A percentile compares a stretch with the other conserved stretches of the same genome.
phyloP scores from a whole-genome alignment of 2,113 vertebrate species.

The Macquaria australasica region DNA sequence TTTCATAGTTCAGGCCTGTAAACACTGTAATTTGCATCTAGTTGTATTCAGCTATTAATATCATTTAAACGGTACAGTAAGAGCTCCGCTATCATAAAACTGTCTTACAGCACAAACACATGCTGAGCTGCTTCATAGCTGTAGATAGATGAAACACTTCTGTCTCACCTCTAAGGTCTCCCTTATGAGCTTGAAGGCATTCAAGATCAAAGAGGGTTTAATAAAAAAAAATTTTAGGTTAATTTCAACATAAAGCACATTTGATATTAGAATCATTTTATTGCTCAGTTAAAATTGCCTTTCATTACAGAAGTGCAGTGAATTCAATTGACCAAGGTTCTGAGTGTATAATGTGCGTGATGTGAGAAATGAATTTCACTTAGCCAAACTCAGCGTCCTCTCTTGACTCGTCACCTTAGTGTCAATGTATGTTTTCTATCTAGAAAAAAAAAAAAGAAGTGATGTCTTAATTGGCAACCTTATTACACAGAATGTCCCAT shows the following conservation, averaged over 20 bases:
- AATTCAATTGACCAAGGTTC: conserved; percentile 1
- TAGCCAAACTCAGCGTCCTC: background rate
- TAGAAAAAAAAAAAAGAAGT: background rate
- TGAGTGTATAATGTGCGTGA: background rate
- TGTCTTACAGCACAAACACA: background rate
- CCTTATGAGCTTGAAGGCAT: background rate
- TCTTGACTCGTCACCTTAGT: background rate
- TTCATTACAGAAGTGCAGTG: background rate
- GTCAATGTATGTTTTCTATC: background rate
- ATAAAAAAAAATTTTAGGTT: conserved; percentile 26
- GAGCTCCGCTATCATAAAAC: conserved; percentile 28
- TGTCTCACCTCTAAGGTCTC: conserved; percentile 31
- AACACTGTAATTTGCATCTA: conserved; percentile 41
- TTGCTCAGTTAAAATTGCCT: conserved; percentile 19
- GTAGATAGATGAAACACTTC: background rate
- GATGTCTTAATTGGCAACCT: conserved; percentile 1
- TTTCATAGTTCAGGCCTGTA: conserved; percentile 33
- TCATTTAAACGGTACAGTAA: conserved; percentile 30
- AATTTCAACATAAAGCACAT: conserved; percentile 26
- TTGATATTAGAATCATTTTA: conserved; percentile 21
- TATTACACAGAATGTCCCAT: background rate
- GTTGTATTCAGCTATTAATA: conserved; percentile 24
- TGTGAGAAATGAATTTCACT: background rate
- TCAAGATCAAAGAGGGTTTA: conserved; percentile 41
- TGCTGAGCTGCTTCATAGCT: background rate